Evolutionary conservation across 1,140 invertebrate genomes (phyloP).

Genomic region (Polypedilum pembai): DNA sequence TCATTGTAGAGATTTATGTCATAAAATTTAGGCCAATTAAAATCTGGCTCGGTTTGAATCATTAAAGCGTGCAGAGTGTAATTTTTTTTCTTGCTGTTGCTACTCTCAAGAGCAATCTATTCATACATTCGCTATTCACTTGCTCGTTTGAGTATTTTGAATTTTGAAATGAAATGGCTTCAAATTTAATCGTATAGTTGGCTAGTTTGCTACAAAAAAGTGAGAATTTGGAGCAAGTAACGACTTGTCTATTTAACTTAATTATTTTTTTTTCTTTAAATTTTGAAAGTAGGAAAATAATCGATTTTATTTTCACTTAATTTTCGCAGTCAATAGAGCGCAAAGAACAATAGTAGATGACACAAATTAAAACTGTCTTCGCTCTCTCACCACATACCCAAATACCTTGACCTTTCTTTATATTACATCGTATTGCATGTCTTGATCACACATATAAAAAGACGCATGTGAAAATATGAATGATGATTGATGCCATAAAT

Average conservation of each 20-base stretch:
- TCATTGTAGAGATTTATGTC: too few relatives aligned
- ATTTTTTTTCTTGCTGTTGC: not conserved
- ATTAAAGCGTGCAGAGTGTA: not conserved
- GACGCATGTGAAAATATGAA: not conserved
- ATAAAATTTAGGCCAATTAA: not conserved
- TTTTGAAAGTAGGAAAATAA: conserved; percentile 2
- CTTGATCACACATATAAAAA: not conserved
- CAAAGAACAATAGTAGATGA: not conserved
- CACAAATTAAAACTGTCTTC: too few relatives aligned
- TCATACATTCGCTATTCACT: too few relatives aligned
- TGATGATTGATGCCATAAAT: not conserved
- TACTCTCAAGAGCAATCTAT: too few relatives aligned
- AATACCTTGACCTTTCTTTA: not conserved
- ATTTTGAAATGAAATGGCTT: too few relatives aligned
- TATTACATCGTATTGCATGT: not conserved
- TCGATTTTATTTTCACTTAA: not conserved
- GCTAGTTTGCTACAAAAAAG: not conserved
- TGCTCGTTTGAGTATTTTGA: too few relatives aligned
- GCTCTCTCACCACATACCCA: too few relatives aligned
- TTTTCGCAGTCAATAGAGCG: not conserved
- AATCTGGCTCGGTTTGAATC: not conserved
- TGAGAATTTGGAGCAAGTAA: not conserved
- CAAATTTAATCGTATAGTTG: too few relatives aligned
- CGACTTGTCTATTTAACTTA: not conserved
- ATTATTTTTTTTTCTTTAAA: not conserved